phyloP scores from a whole-genome alignment of 2,888 invertebrate genomes.

The Ophraella communa region DNA sequence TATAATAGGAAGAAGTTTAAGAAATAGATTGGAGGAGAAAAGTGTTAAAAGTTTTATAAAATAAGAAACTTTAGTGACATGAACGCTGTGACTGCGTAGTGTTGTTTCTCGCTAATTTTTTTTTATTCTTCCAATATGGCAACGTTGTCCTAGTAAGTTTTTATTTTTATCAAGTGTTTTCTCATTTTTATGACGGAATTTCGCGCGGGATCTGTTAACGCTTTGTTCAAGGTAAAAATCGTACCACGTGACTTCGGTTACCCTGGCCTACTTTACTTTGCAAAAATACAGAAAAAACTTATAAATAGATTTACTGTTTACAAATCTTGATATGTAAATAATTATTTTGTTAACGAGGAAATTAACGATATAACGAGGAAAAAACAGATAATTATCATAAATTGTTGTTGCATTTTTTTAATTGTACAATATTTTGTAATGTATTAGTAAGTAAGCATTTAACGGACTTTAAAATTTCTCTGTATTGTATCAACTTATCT shows the following conservation, averaged over 20 bases:
- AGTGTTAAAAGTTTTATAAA: no score
- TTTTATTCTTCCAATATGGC: slow-evolving; percentile 1
- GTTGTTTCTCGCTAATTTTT: no score
- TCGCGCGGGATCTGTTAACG: slow-evolving; percentile 13
- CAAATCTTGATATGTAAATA: slow-evolving; percentile 2
- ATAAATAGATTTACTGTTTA: background rate
- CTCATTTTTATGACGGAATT: slow-evolving; percentile 3
- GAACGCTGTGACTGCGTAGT: no score
- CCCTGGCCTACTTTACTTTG: slow-evolving; percentile 58
- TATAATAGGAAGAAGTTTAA: no score
- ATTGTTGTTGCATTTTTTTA: background rate
- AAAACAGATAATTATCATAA: background rate
- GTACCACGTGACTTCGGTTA: slow-evolving; percentile 52
- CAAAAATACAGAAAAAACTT: slow-evolving; percentile 33
- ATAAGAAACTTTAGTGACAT: no score
- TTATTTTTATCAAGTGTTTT: slow-evolving; percentile 14
- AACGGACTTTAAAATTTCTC: no score
- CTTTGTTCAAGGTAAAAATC: slow-evolving; percentile 47
- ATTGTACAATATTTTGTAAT: background rate
- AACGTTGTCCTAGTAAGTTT: background rate
- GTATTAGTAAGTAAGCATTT: no score
- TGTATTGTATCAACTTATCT: no score
- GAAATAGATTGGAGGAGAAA: no score
- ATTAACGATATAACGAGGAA: background rate
- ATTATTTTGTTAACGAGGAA: slow-evolving; percentile 1